A percentile compares a stretch with the other conserved stretches of the same genome.
Conservation (phyloP, 1,140 invertebrate species). For the Eupristina koningsbergeri region DNA sequence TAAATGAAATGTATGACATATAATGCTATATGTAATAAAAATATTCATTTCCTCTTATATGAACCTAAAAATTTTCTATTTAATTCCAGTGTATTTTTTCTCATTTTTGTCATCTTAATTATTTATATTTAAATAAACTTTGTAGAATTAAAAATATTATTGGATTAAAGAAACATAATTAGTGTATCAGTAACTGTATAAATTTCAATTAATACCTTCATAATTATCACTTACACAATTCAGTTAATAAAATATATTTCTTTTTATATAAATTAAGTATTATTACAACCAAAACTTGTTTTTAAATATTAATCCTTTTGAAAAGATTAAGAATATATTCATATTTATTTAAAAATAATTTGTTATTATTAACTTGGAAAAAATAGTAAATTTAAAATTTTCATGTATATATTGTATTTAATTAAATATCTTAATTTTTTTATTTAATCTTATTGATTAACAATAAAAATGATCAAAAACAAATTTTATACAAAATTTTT, state of each 20-base stretch:
- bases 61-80: no score
- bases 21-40: not conserved
- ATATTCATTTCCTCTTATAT: not conserved
- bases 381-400: no score
- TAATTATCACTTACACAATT: not conserved
- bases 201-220: not conserved
- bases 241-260: not conserved
- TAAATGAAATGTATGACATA: not conserved
- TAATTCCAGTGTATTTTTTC: not conserved
- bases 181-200: not conserved
- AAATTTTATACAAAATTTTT: no score
- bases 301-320: no score
- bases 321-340: no score
- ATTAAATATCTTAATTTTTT: no score
- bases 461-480: no score
- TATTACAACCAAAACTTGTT: no score
- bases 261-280: not conserved
- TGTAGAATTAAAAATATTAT: not conserved
- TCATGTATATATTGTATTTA: no score
- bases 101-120: not conserved
- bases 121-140: not conserved
- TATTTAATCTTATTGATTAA: no score
- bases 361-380: no score
- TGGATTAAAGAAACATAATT: not conserved
- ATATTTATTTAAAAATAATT: no score